These are phyloP conservation scores for Cossypha caffra DNA, from an alignment of 2,797 vertebrate species.

Conservation along the genomic window DNA sequence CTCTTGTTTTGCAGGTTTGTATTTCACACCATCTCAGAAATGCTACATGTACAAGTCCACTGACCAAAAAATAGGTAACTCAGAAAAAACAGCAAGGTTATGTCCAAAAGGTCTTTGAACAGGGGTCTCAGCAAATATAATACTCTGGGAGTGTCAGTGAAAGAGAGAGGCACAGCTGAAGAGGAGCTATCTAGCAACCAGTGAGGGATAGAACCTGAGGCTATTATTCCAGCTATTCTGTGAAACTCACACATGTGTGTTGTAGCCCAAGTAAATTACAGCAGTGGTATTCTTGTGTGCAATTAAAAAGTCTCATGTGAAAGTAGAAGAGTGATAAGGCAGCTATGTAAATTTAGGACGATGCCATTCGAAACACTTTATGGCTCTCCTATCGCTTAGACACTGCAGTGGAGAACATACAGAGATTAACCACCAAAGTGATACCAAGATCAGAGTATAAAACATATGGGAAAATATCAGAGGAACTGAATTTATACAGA, in stretches of 20 bases:
- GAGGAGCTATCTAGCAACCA: background rate
- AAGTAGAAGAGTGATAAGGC: background rate
- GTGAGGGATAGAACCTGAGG: background rate
- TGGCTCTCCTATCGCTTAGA: background rate
- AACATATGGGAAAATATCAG: slow-evolving; percentile 44
- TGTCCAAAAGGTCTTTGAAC: background rate
- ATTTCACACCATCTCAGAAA: slow-evolving; percentile 1
- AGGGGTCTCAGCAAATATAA: background rate
- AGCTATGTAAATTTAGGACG: background rate
- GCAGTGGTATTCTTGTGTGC: background rate
- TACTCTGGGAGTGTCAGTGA: background rate
- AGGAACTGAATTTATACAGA: slow-evolving; percentile 61
- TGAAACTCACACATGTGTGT: background rate
- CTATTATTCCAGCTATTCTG: background rate
- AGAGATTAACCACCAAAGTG: slow-evolving; percentile 20
- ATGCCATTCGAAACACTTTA: background rate
- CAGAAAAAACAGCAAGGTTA: background rate
- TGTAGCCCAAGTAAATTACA: background rate
- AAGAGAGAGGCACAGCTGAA: background rate
- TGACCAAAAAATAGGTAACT: background rate
- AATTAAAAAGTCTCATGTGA: background rate
- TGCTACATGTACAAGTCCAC: background rate
- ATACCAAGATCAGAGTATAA: slow-evolving; percentile 36
- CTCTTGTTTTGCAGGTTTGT: background rate
- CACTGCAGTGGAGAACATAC: background rate